Evolutionary conservation across 2,888 invertebrate genomes (phyloP).

Genomic region (Linnaemya vulpina): DNA sequence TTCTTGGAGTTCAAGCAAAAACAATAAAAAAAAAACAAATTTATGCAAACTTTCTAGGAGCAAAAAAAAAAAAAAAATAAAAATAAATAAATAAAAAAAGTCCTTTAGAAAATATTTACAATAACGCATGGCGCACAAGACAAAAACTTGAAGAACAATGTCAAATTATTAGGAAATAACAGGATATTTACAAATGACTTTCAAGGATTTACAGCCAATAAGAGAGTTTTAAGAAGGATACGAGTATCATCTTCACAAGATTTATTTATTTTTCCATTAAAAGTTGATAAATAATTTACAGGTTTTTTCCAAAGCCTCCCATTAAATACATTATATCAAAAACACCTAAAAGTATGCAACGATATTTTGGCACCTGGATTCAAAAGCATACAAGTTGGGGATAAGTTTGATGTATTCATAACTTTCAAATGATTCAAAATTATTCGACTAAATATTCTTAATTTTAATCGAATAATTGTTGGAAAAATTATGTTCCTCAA

Average conservation of each 20-base stretch:
- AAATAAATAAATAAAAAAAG: constrained; percentile 22
- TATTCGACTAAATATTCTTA: too few species aligned
- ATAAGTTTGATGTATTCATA: too few species aligned
- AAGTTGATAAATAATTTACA: not conserved
- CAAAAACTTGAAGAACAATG: constrained; percentile 28
- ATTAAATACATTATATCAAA: too few species aligned
- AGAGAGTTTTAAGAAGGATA: not conserved
- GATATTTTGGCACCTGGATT: too few species aligned
- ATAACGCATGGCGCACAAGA: constrained; percentile 36
- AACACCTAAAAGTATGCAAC: not conserved
- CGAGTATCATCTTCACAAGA: not conserved
- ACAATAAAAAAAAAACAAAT: not conserved
- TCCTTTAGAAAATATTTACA: constrained; percentile 60
- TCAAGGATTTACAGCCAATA: not conserved
- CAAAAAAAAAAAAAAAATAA: not conserved
- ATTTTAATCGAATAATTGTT: too few species aligned
- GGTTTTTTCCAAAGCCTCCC: not conserved
- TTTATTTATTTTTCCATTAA: not conserved
- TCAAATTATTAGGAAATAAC: not conserved
- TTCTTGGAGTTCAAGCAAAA: not conserved
- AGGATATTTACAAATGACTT: not conserved
- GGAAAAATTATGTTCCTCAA: too few species aligned
- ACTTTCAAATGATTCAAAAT: too few species aligned
- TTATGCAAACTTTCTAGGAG: not conserved
- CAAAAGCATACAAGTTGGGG: too few species aligned